Conservation (phyloP, 2,797 vertebrate genomes). For the Siniperca undulata region DNA sequence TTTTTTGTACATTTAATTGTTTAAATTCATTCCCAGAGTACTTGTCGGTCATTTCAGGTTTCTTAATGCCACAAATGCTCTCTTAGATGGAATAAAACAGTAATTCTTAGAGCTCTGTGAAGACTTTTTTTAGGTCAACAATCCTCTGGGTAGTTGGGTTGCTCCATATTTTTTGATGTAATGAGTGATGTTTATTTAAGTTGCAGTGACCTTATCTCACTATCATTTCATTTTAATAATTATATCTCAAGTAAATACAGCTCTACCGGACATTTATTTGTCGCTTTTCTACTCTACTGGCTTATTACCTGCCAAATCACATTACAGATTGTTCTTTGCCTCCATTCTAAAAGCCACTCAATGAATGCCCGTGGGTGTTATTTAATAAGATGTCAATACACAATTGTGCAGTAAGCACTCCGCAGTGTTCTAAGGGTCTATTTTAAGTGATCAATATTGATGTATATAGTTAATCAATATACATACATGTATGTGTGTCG, state of each 20-base stretch:
- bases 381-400: constrained; percentile 47
- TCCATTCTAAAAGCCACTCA: constrained; percentile 51
- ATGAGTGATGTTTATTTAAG: constrained; percentile 1
- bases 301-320: constrained; percentile 14
- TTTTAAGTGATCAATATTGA: constrained; percentile 58
- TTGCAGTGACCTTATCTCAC: background rate
- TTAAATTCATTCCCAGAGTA: constrained; percentile 4
- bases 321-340: constrained; percentile 15
- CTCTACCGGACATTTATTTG: background rate
- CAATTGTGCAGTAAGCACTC: constrained; percentile 52
- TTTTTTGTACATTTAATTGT: background rate
- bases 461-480: constrained; percentile 41
- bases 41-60: background rate
- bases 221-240: background rate
- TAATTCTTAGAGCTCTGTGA: background rate
- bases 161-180: constrained; percentile 11
- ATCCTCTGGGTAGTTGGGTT: constrained; percentile 1
- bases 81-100: background rate
- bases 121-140: constrained; percentile 33
- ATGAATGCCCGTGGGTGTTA: constrained; percentile 37
- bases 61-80: background rate
- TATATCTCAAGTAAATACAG: background rate
- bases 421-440: constrained; percentile 42
- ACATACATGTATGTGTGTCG: background rate
- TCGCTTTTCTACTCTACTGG: background rate